A percentile compares a stretch with the other conserved stretches of the same genome.
phyloP scores from a whole-genome alignment of 1,140 invertebrate genomes.

The Geopemphigus sp. region DNA sequence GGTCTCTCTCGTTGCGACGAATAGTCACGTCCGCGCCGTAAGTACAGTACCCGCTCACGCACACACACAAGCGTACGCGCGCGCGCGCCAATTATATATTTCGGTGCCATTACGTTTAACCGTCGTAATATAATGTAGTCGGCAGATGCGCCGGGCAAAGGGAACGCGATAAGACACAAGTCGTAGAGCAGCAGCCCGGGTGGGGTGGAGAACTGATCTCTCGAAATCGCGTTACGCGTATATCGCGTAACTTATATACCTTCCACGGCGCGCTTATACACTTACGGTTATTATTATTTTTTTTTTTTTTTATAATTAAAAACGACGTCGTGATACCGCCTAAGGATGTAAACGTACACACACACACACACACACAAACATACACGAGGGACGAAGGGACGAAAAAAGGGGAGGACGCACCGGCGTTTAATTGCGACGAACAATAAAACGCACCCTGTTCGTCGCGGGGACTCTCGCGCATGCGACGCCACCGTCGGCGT shows the following conservation, averaged over 20 bases:
- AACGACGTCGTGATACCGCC: background rate
- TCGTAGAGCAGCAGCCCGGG: no score
- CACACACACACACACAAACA: background rate
- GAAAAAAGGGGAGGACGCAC: background rate
- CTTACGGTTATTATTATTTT: constrained; percentile 2
- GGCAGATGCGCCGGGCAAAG: constrained; percentile 26
- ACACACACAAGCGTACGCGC: no score
- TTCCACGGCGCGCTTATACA: background rate
- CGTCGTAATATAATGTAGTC: background rate
- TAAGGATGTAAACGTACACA: no score
- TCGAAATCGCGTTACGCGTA: no score
- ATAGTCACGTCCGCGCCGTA: constrained; percentile 20
- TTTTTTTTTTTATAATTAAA: constrained; percentile 26
- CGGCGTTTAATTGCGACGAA: constrained; percentile 31
- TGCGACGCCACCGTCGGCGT: constrained; percentile 1
- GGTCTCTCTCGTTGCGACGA: no score
- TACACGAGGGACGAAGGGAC: background rate
- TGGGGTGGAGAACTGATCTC: no score
- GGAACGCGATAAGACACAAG: background rate
- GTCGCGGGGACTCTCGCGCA: constrained; percentile 4
- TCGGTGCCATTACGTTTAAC: constrained; percentile 22
- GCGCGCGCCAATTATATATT: constrained; percentile 43
- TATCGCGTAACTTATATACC: background rate
- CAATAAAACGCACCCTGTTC: constrained; percentile 45
- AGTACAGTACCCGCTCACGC: background rate